These are phyloP conservation scores for Anguilla anguilla DNA, from an alignment of 2,797 vertebrate genomes.

Conservation along the genomic window DNA sequence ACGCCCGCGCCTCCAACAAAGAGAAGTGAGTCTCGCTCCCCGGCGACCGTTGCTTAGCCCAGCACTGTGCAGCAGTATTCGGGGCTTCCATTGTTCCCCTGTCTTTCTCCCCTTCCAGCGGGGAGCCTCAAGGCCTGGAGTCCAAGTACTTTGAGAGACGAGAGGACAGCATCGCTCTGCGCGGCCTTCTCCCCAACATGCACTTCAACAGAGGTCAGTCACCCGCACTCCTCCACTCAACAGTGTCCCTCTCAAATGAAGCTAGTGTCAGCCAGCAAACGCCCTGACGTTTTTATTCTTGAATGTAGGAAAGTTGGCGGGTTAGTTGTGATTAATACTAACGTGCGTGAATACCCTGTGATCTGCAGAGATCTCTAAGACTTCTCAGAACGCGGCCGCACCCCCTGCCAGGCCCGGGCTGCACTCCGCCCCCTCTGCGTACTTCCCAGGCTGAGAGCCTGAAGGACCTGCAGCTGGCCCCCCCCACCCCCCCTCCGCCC, in stretches of 20 bases:
- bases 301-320: neutral
- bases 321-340: neutral
- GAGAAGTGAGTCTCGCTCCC: slow-evolving; percentile 73
- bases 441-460: slow-evolving; percentile 78
- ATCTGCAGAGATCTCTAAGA: slow-evolving; percentile 67
- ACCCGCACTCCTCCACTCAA: neutral
- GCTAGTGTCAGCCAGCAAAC: neutral
- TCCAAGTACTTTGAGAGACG: slow-evolving; percentile 88
- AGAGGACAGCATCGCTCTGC: slow-evolving; percentile 83
- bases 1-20: slow-evolving; percentile 63
- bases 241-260: neutral
- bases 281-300: neutral
- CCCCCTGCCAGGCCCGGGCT: slow-evolving; percentile 43
- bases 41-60: neutral
- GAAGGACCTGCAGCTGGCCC: neutral
- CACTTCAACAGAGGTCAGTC: slow-evolving; percentile 63
- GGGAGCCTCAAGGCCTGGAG: slow-evolving; percentile 77
- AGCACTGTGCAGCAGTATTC: neutral
- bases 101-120: slow-evolving; percentile 45
- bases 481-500: no score
- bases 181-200: slow-evolving; percentile 76
- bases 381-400: slow-evolving; percentile 33
- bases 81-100: slow-evolving; percentile 24
- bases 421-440: slow-evolving; percentile 72
- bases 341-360: neutral